phyloP scores from a whole-genome alignment of 2,888 invertebrate species.

The Dynastes tityus region DNA sequence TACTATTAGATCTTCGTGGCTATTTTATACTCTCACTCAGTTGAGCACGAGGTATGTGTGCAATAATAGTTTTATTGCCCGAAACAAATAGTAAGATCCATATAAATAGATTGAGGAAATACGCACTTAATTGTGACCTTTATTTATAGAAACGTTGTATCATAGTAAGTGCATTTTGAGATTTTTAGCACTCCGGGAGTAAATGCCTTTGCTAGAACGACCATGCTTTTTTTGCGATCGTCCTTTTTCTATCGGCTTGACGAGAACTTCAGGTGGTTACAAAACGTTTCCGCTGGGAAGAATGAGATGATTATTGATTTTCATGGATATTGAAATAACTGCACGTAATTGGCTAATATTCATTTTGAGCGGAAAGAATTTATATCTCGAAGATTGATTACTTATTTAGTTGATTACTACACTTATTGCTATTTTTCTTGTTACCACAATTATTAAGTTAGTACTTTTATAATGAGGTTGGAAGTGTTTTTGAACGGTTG shows the following conservation, averaged over 20 bases:
- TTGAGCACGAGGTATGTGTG: constrained; percentile 30
- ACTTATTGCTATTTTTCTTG: no score
- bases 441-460: no score
- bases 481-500: no score
- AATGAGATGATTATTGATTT: constrained; percentile 29
- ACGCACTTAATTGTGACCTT: constrained; percentile 22
- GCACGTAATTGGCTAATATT: background rate
- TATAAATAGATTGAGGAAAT: constrained; percentile 35
- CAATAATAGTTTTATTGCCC: constrained; percentile 32
- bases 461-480: no score
- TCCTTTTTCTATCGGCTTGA: background rate
- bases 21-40: constrained; percentile 20
- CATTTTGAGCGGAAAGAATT: background rate
- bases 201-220: background rate
- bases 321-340: constrained; percentile 18
- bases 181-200: constrained; percentile 4
- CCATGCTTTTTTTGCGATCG: background rate
- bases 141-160: constrained; percentile 39
- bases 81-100: constrained; percentile 22
- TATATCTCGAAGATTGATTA: background rate
- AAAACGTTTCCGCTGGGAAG: constrained; percentile 29
- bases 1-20: background rate
- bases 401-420: no score
- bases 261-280: background rate
- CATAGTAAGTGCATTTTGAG: constrained; percentile 12